Evolutionary conservation across 1,140 invertebrate species (phyloP), one percentile per base, ranked within the genome.

Genomic region (Harpegnathos saltator): DNA sequence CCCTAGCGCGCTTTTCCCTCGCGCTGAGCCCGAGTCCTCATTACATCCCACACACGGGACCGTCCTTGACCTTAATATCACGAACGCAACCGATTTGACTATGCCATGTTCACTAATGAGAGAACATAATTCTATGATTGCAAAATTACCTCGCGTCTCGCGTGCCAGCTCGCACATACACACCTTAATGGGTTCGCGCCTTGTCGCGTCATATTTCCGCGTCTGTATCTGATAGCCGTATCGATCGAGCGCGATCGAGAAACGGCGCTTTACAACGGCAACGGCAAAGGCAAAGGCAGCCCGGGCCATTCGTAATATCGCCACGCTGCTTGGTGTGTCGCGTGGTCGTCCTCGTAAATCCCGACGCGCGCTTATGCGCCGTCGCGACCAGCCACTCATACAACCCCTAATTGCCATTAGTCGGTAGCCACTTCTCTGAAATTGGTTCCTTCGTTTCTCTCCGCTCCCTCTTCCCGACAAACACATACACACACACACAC

Each of bases 351-450:
- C 86, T 85, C 86, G 74, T 88, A 89, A 89, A 89, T 89, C 88
- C 71, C 74, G 62, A 65, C 38, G 48, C 65, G 77, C 65, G 84
- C 74, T 88, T 83, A 88, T 89, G 84, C 87, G 69, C 83, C 61
- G 86, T 78, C 77, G 72, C 66, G 84, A 56, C 78, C 72, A 80
- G 83, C 78, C 80, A 86, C 74, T 89, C 87, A 71, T 88, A 89
- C 87, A 85, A 86, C 69, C 85, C 86, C 80, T 89, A 89, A 89
- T 89, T 89, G 87, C 87, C 87, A 88, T 89, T 89, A 89, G 84
- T 77, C 84, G 80, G 78, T 83, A 72, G 87, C 86, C 87, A 85
- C 86, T 89, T 85, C 83, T 88, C 87, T 56, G 69, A 88, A 89
- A 89, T 89, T 89, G 86, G 87, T 85, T 89, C 86, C 84, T 83